These are phyloP conservation scores for Haliclystus octoradiatus DNA, from an alignment of 30 jellyfish, hydroid and myxozoan genomes.

Conservation along the genomic window DNA sequence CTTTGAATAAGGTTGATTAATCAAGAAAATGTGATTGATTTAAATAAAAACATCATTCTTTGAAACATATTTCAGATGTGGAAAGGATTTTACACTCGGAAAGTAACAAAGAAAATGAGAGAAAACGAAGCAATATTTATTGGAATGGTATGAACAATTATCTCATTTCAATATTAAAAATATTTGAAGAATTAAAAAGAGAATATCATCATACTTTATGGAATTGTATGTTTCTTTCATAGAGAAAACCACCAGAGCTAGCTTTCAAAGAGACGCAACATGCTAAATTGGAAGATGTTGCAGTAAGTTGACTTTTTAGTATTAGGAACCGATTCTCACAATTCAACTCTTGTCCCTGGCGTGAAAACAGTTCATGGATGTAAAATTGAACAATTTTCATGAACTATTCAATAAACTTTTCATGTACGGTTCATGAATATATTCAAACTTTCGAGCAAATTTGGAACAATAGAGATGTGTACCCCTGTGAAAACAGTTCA, in stretches of 20 bases:
- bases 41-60: too few relatives aligned
- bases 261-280: constrained; percentile 44
- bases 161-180: neutral
- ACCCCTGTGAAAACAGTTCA: too few relatives aligned
- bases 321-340: neutral
- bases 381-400: too few relatives aligned
- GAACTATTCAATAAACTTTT: too few relatives aligned
- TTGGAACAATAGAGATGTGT: too few relatives aligned
- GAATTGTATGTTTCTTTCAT: neutral
- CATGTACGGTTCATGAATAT: too few relatives aligned
- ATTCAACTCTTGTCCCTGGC: neutral
- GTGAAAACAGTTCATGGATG: too few relatives aligned
- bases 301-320: constrained; percentile 2
- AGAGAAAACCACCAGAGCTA: constrained; percentile 49
- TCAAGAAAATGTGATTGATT: too few relatives aligned
- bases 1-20: too few relatives aligned
- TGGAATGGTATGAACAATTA: constrained; percentile 61
- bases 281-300: constrained; percentile 33
- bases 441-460: too few relatives aligned
- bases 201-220: neutral
- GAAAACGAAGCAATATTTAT: constrained; percentile 92
- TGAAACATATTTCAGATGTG: constrained; percentile 62
- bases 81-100: constrained; percentile 80
- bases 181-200: neutral
- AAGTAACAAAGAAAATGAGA: constrained; percentile 53